A percentile compares a stretch with the other conserved stretches of the same genome.
These are phyloP conservation scores for Artemia franciscana DNA, from an alignment of 1,140 invertebrate species.

Conservation along the genomic window DNA sequence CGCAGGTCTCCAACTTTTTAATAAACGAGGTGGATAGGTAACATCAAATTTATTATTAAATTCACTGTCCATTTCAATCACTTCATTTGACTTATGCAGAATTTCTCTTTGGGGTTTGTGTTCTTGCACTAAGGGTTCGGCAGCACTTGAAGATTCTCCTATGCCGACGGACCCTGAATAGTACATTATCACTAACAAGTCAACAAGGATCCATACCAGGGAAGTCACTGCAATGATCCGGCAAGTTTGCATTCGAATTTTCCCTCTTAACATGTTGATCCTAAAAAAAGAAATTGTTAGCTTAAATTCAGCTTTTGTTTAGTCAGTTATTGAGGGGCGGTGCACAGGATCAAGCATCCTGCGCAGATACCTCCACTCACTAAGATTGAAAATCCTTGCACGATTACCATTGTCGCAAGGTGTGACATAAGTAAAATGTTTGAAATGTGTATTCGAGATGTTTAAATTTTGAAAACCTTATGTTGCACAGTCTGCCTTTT, in stretches of 20 bases:
- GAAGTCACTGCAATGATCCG: conserved; percentile 82
- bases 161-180: conserved; percentile 47
- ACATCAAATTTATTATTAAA: background rate
- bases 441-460: no score
- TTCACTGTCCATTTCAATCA: background rate
- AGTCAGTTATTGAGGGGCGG: no score
- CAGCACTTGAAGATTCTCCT: background rate
- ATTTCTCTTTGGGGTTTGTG: conserved; percentile 6
- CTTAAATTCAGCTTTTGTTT: no score
- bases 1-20: conserved; percentile 45
- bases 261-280: conserved; percentile 9
- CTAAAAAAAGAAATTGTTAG: background rate
- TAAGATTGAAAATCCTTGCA: no score
- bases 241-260: conserved; percentile 69
- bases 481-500: no score
- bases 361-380: no score
- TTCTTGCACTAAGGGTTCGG: conserved; percentile 3
- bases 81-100: conserved; percentile 3
- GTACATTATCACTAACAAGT: conserved; percentile 70
- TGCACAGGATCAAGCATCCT: no score
- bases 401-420: no score
- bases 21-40: conserved; percentile 17
- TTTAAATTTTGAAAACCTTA: no score
- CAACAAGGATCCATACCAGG: conserved; percentile 80
- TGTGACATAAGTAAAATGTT: no score